phyloP scores from a whole-genome alignment of 2,113 vertebrate genomes.

The Cynocephalus volans region DNA sequence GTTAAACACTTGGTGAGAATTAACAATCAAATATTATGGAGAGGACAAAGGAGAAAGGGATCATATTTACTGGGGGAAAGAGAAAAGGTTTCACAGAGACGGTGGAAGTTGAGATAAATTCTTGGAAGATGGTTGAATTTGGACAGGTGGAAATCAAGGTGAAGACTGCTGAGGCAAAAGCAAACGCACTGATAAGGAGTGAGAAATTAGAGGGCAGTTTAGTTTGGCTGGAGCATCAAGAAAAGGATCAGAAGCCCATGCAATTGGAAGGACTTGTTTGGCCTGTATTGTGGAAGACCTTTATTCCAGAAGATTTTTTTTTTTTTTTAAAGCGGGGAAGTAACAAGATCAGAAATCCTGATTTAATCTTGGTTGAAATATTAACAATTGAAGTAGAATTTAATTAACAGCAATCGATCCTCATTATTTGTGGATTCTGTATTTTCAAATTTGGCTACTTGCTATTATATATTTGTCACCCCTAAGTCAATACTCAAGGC shows the following conservation, averaged over 20 bases:
- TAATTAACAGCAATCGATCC: neutral
- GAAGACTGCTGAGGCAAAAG: neutral
- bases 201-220: neutral
- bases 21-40: neutral
- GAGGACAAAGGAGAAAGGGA: neutral
- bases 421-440: neutral
- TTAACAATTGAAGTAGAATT: neutral
- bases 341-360: neutral
- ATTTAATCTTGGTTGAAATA: neutral
- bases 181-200: neutral
- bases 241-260: neutral
- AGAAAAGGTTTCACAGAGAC: neutral
- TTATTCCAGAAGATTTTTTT: neutral
- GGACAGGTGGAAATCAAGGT: neutral
- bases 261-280: neutral
- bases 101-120: neutral
- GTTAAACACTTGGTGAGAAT: neutral
- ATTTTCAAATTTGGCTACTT: neutral
- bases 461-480: neutral
- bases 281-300: neutral
- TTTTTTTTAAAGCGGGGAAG: neutral
- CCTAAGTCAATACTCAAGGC: neutral
- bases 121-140: neutral
- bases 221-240: neutral
- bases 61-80: neutral